Conservation (phyloP, 2,888 invertebrate species). For the Meteorus cinctellus region DNA sequence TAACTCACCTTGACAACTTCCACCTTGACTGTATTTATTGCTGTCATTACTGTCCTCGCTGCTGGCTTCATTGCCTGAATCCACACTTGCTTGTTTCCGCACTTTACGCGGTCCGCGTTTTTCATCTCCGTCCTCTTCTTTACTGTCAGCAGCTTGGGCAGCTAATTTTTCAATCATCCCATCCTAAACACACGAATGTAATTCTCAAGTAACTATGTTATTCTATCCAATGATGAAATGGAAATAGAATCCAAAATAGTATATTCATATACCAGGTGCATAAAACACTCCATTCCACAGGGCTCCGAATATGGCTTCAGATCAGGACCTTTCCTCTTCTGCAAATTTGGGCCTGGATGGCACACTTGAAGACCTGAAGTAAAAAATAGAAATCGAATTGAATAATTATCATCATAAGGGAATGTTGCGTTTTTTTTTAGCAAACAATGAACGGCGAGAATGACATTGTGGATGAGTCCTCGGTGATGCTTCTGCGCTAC, state of each 20-base stretch:
- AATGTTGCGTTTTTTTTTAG: slow-evolving; percentile 38
- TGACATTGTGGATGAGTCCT: slow-evolving; percentile 62
- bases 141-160: slow-evolving; percentile 76
- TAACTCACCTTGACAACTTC: slow-evolving; percentile 69
- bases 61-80: slow-evolving; percentile 94
- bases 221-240: neutral
- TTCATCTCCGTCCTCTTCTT: slow-evolving; percentile 75
- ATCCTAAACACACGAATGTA: slow-evolving; percentile 76
- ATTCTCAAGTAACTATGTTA: neutral
- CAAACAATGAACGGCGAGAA: slow-evolving; percentile 58
- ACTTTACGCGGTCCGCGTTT: slow-evolving; percentile 76
- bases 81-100: slow-evolving; percentile 80
- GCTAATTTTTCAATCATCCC: slow-evolving; percentile 89
- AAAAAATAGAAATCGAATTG: slow-evolving; percentile 30
- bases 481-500: slow-evolving; percentile 62
- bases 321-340: slow-evolving; percentile 91
- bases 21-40: slow-evolving; percentile 83
- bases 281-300: slow-evolving; percentile 90
- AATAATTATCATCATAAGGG: slow-evolving; percentile 29
- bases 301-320: slow-evolving; percentile 89
- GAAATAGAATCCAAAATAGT: slow-evolving; percentile 13
- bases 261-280: slow-evolving; percentile 82
- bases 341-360: slow-evolving; percentile 92
- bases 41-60: slow-evolving; percentile 96
- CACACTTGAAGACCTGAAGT: slow-evolving; percentile 87